Evolutionary conservation across 1,140 invertebrate genomes (phyloP).

Genomic region (Drosophila mayri): DNA sequence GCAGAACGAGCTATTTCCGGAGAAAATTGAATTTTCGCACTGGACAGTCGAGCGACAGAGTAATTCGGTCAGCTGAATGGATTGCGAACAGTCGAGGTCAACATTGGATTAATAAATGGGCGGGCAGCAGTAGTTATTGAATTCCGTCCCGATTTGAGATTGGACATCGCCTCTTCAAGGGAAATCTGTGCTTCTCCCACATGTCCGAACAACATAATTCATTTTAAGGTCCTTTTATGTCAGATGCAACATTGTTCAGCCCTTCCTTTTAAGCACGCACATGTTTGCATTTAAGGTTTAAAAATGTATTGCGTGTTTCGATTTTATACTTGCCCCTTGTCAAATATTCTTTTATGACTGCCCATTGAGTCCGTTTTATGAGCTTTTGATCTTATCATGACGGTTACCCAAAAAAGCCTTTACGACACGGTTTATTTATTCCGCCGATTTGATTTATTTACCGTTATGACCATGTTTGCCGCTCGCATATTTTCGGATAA

Average conservation of each 20-base stretch:
- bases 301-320: not conserved
- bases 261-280: not conserved
- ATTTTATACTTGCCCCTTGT: conserved; percentile 14
- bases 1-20: conserved; percentile 35
- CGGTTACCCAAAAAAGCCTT: conserved; percentile 41
- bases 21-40: conserved; percentile 63
- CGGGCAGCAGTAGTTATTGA: not conserved
- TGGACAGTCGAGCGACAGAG: conserved; percentile 21
- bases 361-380: conserved; percentile 37
- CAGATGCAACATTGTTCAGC: not conserved
- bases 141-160: conserved; percentile 1
- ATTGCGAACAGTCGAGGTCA: conserved; percentile 7
- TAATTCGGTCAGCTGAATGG: conserved; percentile 42
- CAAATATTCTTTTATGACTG: conserved; percentile 18
- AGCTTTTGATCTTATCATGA: conserved; percentile 64
- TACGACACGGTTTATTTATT: not conserved
- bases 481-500: conserved; percentile 4
- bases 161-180: not conserved
- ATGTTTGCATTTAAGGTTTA: conserved; percentile 8
- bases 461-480: conserved; percentile 27
- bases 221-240: conserved; percentile 5
- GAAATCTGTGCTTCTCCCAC: not conserved
- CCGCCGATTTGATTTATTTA: conserved; percentile 43
- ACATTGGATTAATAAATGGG: conserved; percentile 20
- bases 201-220: not conserved